Evolutionary conservation across 2,888 invertebrate species (phyloP).

Genomic region (Harmothoe impar): DNA sequence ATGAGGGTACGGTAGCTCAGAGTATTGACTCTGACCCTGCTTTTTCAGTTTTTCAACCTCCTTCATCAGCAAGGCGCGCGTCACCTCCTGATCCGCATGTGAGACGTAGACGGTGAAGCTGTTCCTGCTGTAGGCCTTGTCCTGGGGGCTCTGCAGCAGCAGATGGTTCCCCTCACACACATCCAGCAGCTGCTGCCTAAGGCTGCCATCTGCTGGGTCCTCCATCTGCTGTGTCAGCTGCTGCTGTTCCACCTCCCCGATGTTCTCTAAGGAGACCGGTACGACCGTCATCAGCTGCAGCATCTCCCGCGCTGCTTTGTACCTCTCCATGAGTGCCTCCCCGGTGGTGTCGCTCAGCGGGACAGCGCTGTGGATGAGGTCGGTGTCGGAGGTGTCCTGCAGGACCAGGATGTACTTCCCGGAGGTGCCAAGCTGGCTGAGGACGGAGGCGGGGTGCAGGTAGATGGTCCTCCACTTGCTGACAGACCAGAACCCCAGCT

Average conservation of each 20-base stretch:
- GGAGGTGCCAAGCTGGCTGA: background rate
- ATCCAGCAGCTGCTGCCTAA: background rate
- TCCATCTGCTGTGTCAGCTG: background rate
- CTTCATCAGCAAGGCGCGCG: background rate
- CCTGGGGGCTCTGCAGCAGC: background rate
- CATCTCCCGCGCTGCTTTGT: background rate
- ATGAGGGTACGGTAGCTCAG: background rate
- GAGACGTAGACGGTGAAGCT: background rate
- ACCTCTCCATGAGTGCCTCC: background rate
- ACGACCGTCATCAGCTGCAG: background rate
- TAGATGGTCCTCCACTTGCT: conserved; percentile 41
- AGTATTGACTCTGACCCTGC: background rate
- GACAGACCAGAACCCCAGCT: conserved; percentile 25
- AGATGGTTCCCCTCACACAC: background rate
- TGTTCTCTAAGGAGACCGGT: background rate
- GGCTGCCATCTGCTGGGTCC: background rate
- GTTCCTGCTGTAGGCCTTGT: background rate
- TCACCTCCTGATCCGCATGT: background rate
- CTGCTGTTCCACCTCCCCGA: background rate
- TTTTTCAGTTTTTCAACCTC: background rate
- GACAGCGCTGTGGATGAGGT: conserved; percentile 5
- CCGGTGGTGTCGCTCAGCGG: background rate
- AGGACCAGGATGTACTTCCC: conserved; percentile 19
- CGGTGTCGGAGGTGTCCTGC: conserved; percentile 5
- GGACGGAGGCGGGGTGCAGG: background rate